phyloP scores from a whole-genome alignment of 2,113 vertebrate species.

The Xiphias gladius region DNA sequence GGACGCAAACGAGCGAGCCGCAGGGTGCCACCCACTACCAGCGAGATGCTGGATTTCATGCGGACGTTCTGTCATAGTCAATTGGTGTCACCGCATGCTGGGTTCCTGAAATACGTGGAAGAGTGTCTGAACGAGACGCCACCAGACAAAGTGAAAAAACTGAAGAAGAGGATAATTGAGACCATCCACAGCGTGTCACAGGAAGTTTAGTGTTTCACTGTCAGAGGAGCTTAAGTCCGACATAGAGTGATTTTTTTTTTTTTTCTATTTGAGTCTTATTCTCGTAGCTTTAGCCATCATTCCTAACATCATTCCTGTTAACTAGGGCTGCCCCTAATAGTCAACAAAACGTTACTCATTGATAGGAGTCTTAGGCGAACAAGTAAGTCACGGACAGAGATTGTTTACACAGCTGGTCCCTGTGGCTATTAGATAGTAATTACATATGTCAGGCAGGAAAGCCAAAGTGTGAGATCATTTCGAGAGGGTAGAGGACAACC shows the following conservation, averaged over 20 bases:
- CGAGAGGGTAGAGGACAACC: background rate
- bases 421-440: too few relatives aligned
- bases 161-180: slow-evolving; percentile 76
- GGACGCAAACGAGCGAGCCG: slow-evolving; percentile 42
- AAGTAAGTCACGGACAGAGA: too few relatives aligned
- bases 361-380: too few relatives aligned
- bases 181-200: slow-evolving; percentile 62
- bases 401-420: too few relatives aligned
- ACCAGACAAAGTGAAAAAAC: slow-evolving; percentile 62
- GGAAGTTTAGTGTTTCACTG: slow-evolving; percentile 32
- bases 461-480: background rate
- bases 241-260: too few relatives aligned
- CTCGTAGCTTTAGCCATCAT: background rate
- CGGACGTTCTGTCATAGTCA: slow-evolving; percentile 57
- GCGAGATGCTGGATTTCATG: slow-evolving; percentile 57
- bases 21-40: background rate
- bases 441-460: too few relatives aligned
- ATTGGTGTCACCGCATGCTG: slow-evolving; percentile 42
- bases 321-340: too few relatives aligned
- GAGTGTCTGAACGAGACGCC: slow-evolving; percentile 76
- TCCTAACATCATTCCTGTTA: background rate
- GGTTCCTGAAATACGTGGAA: slow-evolving; percentile 77
- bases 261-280: background rate
- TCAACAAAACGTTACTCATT: too few relatives aligned
- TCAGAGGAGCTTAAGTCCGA: background rate